Conservation (phyloP, 2,113 vertebrate genomes). For the Onychostruthus taczanowskii region DNA sequence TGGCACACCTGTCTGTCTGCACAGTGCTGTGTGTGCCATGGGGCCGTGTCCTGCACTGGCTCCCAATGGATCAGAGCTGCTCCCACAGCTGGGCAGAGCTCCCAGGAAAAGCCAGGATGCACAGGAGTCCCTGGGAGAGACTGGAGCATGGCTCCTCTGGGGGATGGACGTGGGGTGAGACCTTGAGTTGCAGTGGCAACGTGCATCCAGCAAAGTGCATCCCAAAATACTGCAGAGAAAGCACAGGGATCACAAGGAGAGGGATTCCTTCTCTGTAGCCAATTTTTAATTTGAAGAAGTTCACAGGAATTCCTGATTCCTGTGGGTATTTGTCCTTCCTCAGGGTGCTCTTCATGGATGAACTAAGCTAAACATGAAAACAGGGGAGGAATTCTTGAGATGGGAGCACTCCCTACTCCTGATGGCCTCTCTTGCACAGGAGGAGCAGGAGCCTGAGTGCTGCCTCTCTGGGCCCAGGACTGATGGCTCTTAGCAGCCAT, state of each 20-base stretch:
- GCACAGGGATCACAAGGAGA: not conserved
- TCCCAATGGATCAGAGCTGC: too few species aligned
- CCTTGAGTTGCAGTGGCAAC: not conserved
- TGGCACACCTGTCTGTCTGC: too few species aligned
- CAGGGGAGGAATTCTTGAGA: not conserved
- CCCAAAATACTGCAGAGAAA: not conserved
- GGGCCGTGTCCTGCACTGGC: too few species aligned
- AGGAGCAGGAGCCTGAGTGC: not conserved
- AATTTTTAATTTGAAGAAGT: not conserved
- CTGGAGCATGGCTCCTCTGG: fast-evolving
- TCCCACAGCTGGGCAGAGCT: not conserved
- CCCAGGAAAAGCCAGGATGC: fast-evolving
- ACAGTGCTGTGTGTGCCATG: too few species aligned
- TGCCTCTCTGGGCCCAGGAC: not conserved
- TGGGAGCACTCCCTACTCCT: not conserved
- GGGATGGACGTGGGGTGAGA: fast-evolving
- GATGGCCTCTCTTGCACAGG: not conserved
- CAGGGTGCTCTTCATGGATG: not conserved
- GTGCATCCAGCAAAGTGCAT: not conserved
- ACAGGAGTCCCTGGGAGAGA: fast-evolving
- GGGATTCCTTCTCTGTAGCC: not conserved
- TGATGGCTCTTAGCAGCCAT: not conserved
- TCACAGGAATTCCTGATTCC: not conserved
- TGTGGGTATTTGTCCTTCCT: not conserved
- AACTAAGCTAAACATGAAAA: not conserved